Evolutionary conservation across 2,888 invertebrate genomes (phyloP), one percentile per base, ranked within the genome.

Genomic region (Chalcis sispes): DNA sequence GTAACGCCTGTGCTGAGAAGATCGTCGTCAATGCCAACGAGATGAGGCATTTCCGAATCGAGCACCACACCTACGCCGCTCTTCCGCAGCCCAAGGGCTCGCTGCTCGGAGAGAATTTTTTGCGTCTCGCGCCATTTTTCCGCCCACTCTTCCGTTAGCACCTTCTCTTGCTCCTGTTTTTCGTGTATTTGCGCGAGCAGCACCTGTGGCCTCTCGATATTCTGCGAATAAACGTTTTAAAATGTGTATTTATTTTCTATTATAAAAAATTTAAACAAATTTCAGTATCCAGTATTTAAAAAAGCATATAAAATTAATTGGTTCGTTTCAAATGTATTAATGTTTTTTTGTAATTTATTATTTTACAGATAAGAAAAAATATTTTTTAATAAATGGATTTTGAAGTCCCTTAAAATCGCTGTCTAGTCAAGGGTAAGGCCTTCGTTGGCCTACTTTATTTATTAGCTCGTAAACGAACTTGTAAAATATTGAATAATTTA

Each of bases 51-150:
- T 85, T 96, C 96, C 0, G 96, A 96, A 88, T 96, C 96, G 62
- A 96, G 89, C 1, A 96, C 95, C 0, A 97, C 96, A 0, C 97
- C 97, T 0, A 95, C 92, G 0, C 96, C 96, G 54, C 96, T 95
- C 89, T 96, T 97, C 52, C 97, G 90, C 72, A 97, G 89, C 0
- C 96, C 97, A 29, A 96, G 89, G 3, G 96, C 95, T 85, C 95
- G 94, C 89, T 97, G 96, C 85, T 97, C 97, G 85, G 96, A 94
- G 42, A 96, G 89, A 81, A 96, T 96, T 82, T 94, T 94, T 86
- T 96, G 96, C 0, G 96, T 96, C 85, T 95, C 95, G 64, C 95
- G 92, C 97, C 97, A 97, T 87, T 97, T 97, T 86, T 96, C 96
- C 13, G 95, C 94, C 97, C 97, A 97, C 85, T 96, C 95, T 89